Conservation (phyloP, 2,797 vertebrate genomes). For the Gadopsis bispinosus region DNA sequence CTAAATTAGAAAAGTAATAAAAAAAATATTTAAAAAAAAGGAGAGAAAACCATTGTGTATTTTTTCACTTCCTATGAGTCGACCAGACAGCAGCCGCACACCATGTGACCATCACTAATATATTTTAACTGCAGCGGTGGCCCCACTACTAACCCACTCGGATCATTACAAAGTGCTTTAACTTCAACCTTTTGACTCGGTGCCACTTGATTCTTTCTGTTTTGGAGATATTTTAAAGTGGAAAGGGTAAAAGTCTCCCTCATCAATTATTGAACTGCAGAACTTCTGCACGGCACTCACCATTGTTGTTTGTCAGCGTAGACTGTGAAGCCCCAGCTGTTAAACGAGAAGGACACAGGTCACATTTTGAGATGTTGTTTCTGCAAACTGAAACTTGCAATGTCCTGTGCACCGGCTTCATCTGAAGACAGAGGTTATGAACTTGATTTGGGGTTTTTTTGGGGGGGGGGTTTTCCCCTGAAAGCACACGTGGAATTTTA, state of each 20-base stretch:
- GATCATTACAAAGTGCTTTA: slow-evolving; percentile 17
- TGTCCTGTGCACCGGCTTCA: background rate
- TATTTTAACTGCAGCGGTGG: slow-evolving; percentile 11
- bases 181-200: slow-evolving; percentile 25
- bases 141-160: slow-evolving; percentile 24
- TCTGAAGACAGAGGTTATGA: background rate
- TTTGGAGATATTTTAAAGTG: slow-evolving; percentile 22
- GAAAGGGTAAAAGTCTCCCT: slow-evolving; percentile 22
- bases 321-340: slow-evolving; percentile 94
- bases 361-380: slow-evolving; percentile 14
- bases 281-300: slow-evolving; percentile 84
- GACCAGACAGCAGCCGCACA: slow-evolving; percentile 3
- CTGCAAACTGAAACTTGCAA: slow-evolving; percentile 8
- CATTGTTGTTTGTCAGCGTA: slow-evolving; percentile 94
- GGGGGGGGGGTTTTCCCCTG: too few species aligned
- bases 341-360: slow-evolving; percentile 40
- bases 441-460: slow-evolving; percentile 21
- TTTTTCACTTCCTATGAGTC: background rate
- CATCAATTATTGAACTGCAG: slow-evolving; percentile 48
- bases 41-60: background rate
- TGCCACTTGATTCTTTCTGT: slow-evolving; percentile 20
- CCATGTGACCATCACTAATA: background rate
- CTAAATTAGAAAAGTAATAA: background rate
- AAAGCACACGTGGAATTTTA: background rate
- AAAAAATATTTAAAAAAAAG: too few species aligned